phyloP scores from a whole-genome alignment of 2,797 vertebrate species.

The Sebastes trivittatus region DNA sequence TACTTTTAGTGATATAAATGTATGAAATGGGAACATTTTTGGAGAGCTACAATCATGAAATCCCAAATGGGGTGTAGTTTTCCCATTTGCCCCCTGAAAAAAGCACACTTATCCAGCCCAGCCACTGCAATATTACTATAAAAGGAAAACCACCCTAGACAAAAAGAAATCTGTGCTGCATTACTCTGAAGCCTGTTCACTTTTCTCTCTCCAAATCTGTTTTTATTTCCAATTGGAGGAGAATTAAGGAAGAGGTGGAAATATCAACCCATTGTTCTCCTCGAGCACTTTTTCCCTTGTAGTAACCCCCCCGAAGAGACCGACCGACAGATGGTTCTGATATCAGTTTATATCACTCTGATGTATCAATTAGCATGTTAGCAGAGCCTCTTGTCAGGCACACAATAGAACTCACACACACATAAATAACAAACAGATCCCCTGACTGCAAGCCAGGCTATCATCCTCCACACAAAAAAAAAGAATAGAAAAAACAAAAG shows the following conservation, averaged over 20 bases:
- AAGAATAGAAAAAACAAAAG: conserved; percentile 51
- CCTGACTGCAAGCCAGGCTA: conserved; percentile 35
- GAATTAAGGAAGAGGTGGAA: conserved; percentile 16
- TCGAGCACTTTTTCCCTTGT: conserved; percentile 2
- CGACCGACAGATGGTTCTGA: conserved; percentile 42
- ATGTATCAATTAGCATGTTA: conserved; percentile 54
- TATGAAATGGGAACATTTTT: conserved; percentile 24
- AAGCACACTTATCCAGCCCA: conserved; percentile 25
- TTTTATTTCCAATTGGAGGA: not conserved
- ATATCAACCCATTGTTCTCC: not conserved
- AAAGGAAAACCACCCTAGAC: conserved; percentile 12
- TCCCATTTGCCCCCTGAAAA: conserved; percentile 38
- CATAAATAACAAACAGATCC: conserved; percentile 35
- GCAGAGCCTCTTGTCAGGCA: conserved; percentile 42
- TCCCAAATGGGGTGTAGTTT: conserved; percentile 23
- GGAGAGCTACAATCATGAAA: conserved; percentile 28
- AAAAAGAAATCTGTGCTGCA: conserved; percentile 34
- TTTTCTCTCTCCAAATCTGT: not conserved
- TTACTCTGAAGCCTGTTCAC: conserved; percentile 27
- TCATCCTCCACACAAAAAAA: conserved; percentile 20
- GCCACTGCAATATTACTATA: conserved; percentile 29
- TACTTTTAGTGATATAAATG: conserved; percentile 7
- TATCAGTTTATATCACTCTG: conserved; percentile 41
- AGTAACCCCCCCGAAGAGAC: conserved; percentile 17
- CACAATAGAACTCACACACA: conserved; percentile 20